Conservation (phyloP, 2,113 vertebrate genomes). For the Eurypyga helias region DNA sequence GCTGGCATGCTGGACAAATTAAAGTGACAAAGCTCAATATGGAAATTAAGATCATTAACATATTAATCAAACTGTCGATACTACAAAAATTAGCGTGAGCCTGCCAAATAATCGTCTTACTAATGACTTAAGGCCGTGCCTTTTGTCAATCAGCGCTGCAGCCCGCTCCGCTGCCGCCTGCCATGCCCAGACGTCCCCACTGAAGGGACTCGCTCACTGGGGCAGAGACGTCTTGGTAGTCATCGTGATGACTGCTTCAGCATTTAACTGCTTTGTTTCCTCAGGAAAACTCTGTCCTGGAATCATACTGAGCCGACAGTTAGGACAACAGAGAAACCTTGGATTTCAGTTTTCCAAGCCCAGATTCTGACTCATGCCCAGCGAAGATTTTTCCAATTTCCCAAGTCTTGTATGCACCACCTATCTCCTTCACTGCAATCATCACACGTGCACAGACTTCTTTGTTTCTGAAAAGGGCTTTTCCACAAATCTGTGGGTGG, state of each 20-base stretch:
- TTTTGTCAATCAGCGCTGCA: background rate
- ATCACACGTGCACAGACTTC: background rate
- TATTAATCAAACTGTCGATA: slow-evolving; percentile 59
- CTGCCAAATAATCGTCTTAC: background rate
- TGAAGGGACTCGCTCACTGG: background rate
- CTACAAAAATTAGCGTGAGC: background rate
- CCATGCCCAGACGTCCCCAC: background rate
- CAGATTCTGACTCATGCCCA: background rate
- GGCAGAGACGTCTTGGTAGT: background rate
- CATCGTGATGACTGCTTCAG: background rate
- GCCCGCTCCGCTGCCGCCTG: background rate
- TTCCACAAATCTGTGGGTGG: background rate
- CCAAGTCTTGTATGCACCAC: accelerated
- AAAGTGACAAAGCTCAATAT: slow-evolving; percentile 50
- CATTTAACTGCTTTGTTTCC: background rate
- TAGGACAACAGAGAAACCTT: background rate
- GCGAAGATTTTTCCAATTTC: background rate
- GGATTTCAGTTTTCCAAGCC: background rate
- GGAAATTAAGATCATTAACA: slow-evolving; percentile 57
- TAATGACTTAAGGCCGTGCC: background rate
- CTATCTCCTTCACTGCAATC: background rate
- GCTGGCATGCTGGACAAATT: background rate
- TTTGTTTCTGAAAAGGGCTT: background rate
- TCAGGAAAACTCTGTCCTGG: background rate
- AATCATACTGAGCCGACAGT: background rate